phyloP scores from a whole-genome alignment of 1,140 invertebrate genomes.

The Paracyclopina nana region DNA sequence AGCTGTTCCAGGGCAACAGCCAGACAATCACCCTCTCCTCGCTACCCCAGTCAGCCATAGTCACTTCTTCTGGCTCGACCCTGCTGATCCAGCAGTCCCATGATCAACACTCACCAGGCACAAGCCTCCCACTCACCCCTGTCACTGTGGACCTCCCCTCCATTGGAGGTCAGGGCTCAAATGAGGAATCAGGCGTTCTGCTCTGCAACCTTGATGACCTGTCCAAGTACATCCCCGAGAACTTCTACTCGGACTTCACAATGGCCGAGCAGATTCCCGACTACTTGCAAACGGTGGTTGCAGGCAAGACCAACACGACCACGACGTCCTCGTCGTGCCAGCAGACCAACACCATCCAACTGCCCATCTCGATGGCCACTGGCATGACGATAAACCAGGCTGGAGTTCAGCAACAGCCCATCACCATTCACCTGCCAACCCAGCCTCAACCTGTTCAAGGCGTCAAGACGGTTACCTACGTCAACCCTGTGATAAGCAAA shows the following conservation, averaged over 20 bases:
- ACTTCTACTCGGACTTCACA: neutral
- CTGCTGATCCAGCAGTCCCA: too few relatives aligned
- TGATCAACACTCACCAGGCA: too few relatives aligned
- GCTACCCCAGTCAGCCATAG: too few relatives aligned
- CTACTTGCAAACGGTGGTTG: neutral
- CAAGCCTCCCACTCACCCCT: neutral
- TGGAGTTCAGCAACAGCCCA: too few relatives aligned
- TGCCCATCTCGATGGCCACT: too few relatives aligned
- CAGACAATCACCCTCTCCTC: too few relatives aligned
- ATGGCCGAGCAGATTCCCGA: neutral
- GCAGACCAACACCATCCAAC: neutral
- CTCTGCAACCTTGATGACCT: conserved; percentile 2
- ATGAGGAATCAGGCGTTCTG: neutral
- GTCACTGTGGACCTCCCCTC: neutral
- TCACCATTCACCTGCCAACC: conserved; percentile 4
- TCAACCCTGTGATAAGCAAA: too few relatives aligned
- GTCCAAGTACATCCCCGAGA: conserved; percentile 3
- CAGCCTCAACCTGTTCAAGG: conserved; percentile 5
- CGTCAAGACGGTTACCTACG: conserved; percentile 2
- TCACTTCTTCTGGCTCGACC: too few relatives aligned
- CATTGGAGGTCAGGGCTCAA: neutral
- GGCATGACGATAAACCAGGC: too few relatives aligned
- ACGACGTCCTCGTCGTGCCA: neutral
- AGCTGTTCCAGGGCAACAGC: too few relatives aligned
- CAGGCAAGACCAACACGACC: neutral